Percentiles rank a stretch among this genome's conserved stretches.
These are phyloP conservation scores for Aspidiotus destructor DNA, from an alignment of 2,888 invertebrate genomes.

Conservation along the genomic window DNA sequence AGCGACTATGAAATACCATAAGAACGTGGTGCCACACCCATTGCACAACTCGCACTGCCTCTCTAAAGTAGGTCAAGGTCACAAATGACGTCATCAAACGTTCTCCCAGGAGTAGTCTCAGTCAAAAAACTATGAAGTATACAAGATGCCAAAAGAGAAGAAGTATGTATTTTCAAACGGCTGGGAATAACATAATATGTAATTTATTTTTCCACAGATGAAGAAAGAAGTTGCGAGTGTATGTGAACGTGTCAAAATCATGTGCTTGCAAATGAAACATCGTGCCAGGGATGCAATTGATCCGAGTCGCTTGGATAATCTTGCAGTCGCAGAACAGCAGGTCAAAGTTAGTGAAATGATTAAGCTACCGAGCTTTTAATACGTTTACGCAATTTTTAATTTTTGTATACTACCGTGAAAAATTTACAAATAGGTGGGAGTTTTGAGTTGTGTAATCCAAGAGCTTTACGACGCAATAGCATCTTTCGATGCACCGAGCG, in stretches of 20 bases:
- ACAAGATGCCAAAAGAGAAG: too few species aligned
- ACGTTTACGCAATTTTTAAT: neutral
- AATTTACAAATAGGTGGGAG: conserved; percentile 45
- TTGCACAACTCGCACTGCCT: too few species aligned
- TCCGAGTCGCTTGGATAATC: conserved; percentile 48
- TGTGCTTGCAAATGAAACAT: conserved; percentile 59
- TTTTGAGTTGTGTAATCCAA: conserved; percentile 40
- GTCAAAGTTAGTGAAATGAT: conserved; percentile 37
- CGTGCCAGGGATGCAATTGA: conserved; percentile 47
- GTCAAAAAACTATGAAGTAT: too few species aligned
- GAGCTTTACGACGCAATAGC: conserved; percentile 43
- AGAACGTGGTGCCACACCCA: too few species aligned
- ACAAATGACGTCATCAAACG: too few species aligned
- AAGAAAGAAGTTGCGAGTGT: conserved; percentile 46
- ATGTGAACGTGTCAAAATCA: conserved; percentile 57
- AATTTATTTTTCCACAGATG: conserved; percentile 34
- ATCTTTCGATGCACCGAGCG: conserved; percentile 40
- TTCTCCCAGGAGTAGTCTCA: too few species aligned
- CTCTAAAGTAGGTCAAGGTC: too few species aligned
- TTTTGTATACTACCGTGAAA: neutral
- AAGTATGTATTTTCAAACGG: too few species aligned
- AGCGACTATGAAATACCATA: too few species aligned
- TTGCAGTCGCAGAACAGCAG: conserved; percentile 42
- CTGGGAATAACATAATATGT: too few species aligned
- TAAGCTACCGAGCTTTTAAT: neutral